phyloP scores from a whole-genome alignment of 2,888 invertebrate species.

The Peribatodes rhomboidaria region DNA sequence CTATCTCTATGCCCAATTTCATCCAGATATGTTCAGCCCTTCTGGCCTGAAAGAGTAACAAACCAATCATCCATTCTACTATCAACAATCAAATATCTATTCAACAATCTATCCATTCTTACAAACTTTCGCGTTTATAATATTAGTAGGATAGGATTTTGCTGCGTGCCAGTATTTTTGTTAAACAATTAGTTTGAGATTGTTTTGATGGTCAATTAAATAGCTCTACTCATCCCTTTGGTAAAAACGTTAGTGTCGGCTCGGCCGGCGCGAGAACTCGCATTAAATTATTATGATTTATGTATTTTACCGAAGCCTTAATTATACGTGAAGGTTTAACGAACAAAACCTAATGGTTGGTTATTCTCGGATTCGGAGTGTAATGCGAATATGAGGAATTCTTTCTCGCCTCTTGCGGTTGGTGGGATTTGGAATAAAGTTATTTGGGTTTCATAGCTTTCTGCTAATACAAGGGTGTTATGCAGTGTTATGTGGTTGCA shows the following conservation, averaged over 20 bases:
- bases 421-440: not conserved
- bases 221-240: not conserved
- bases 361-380: constrained; percentile 50
- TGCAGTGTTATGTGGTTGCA: not conserved
- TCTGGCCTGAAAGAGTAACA: no score
- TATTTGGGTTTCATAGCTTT: not conserved
- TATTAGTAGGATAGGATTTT: no score
- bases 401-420: constrained; percentile 29
- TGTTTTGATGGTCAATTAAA: not conserved
- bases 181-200: not conserved
- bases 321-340: constrained; percentile 80
- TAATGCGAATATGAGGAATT: constrained; percentile 29
- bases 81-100: no score
- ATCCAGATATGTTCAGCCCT: no score
- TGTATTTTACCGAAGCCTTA: constrained; percentile 81
- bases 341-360: constrained; percentile 70
- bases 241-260: constrained; percentile 57
- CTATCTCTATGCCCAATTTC: no score
- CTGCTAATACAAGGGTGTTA: not conserved
- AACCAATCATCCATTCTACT: no score
- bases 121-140: no score
- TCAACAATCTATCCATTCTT: no score
- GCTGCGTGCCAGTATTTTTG: not conserved
- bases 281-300: constrained; percentile 86
- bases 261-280: constrained; percentile 66